Evolutionary conservation across 2,797 vertebrate species (phyloP), one percentile per base, ranked within the genome.

Genomic region (Halcyon badia): DNA sequence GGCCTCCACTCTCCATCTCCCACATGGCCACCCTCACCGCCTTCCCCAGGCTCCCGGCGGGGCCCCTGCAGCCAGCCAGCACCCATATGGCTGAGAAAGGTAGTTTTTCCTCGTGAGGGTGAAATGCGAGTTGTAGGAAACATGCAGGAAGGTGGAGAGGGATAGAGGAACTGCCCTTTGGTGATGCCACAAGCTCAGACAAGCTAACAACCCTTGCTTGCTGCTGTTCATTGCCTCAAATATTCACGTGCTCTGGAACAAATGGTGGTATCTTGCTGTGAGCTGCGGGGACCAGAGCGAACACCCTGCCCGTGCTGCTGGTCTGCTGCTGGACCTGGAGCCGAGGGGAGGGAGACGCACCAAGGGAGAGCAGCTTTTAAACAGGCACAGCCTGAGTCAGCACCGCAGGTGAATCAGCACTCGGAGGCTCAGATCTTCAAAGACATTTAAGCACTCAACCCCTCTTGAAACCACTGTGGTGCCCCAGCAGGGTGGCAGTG

Each of bases 1-100:
- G 58, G 54, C 28, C 42, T 31, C 20, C 30, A 5, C 0, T 1
- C 72, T 54, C 39, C 75, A 33, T 20, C 42, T 58, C 25, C 48
- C 0, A 0, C 57, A 66, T 0, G 3, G 48, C 56, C 4, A 11
- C 42, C 62, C 62, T 83, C 54, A 2, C 20, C 24, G 57, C 48
- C 54, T 46, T 41, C 72, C n/a, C 30, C 48, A 24, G 52, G 71
- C 61, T 33, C 0, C 0, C 0, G 0, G 19, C 0, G 14, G 12
- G 52, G 33, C 60, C 14, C 2, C 2, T 12, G 37, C 37, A 33
- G 39, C n/a, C 64, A 56, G 54, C 19, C 80, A 61, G 51, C 22
- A 12, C 44, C n/a, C 14, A 2, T 24, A 16, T 2, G 2, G 57
- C 66, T 66, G 39, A 26, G 70, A 88, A 76, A 16, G 4, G 20